Evolutionary conservation across 2,113 vertebrate species (phyloP).

Genomic region (Solenodon paradoxus): DNA sequence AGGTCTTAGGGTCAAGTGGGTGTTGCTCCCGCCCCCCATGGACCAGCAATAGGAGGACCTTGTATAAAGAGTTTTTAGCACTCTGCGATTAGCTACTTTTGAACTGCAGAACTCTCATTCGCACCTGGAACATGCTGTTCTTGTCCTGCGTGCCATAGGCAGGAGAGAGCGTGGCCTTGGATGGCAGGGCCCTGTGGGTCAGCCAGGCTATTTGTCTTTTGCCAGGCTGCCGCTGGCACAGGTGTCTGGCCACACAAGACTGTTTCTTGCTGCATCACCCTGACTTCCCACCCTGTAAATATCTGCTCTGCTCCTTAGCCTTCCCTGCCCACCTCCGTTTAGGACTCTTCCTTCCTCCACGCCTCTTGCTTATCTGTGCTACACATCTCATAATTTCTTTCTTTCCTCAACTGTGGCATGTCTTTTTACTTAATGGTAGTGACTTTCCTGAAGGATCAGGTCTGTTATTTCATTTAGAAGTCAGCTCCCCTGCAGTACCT

Average conservation of each 20-base stretch:
- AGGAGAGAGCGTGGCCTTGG: not conserved
- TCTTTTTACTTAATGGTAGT: conserved; percentile 19
- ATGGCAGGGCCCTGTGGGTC: not conserved
- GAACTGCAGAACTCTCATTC: not conserved
- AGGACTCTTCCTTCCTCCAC: not conserved
- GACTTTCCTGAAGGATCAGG: not conserved
- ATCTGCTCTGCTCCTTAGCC: not conserved
- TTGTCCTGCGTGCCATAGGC: not conserved
- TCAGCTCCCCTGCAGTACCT: not conserved
- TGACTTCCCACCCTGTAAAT: not conserved
- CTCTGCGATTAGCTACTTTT: not conserved
- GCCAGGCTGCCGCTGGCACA: not conserved
- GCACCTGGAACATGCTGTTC: not conserved
- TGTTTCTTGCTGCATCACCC: not conserved
- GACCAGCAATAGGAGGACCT: not conserved
- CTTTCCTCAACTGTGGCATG: not conserved
- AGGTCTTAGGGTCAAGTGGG: not conserved
- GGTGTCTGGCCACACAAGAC: not conserved
- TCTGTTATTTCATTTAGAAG: conserved; percentile 7
- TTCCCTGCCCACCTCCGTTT: not conserved
- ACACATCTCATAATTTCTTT: not conserved
- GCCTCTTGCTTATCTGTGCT: not conserved
- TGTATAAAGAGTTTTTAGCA: not conserved
- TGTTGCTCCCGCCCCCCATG: not conserved
- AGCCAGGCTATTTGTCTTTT: not conserved